phyloP scores from a whole-genome alignment of 2,888 invertebrate genomes.

The Macroteleia sp. region DNA sequence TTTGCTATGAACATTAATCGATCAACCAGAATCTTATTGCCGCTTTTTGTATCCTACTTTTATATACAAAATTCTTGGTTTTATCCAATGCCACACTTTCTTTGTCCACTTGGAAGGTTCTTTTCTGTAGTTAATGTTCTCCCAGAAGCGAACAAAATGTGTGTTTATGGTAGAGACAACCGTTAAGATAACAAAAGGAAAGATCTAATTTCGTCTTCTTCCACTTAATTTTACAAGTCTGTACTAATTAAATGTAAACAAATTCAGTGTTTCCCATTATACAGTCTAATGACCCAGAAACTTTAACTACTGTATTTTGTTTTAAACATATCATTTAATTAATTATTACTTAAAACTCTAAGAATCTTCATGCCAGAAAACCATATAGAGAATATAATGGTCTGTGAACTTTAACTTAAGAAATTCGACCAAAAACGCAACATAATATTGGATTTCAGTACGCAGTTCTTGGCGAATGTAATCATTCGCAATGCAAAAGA shows the following conservation, averaged over 20 bases:
- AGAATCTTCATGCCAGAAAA: not conserved
- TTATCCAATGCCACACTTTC: not conserved
- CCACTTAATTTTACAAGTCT: not conserved
- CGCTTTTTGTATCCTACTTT: not conserved
- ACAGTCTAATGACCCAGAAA: too few relatives aligned
- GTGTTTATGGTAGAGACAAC: not conserved
- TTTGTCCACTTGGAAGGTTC: conserved; percentile 7
- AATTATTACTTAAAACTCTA: not conserved
- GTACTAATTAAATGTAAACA: not conserved
- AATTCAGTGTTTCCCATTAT: not conserved
- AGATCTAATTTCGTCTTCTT: not conserved
- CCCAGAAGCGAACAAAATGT: conserved; percentile 10
- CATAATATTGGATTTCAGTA: conserved; percentile 1
- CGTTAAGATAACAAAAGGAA: not conserved
- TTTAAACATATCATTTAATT: not conserved
- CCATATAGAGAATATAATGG: not conserved
- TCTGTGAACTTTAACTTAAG: not conserved
- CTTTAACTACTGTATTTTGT: not conserved
- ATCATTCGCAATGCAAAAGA: conserved; percentile 42
- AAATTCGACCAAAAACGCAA: not conserved
- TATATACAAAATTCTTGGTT: not conserved
- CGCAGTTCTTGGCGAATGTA: conserved; percentile 16
- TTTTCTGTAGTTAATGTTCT: conserved; percentile 10
- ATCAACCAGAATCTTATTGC: not conserved
- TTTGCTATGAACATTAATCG: not conserved